Evolutionary conservation across 2,888 invertebrate species (phyloP).

Genomic region (Cartodere bifasciata): DNA sequence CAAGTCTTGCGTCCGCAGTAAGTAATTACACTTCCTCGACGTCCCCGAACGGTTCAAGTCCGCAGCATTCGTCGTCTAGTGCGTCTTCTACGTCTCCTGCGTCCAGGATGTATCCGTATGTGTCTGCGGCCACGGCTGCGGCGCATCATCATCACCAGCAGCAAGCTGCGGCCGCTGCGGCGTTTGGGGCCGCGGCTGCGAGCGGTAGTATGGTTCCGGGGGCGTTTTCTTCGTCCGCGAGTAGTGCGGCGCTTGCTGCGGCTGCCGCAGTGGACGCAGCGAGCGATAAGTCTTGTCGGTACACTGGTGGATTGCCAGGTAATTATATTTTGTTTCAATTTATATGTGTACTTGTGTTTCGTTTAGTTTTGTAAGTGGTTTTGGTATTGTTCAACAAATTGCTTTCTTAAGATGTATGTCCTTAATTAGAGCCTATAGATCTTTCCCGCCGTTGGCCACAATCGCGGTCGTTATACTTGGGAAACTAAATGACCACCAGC

Average conservation of each 20-base stretch:
- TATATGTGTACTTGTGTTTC: too few relatives aligned
- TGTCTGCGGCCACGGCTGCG: conserved; percentile 52
- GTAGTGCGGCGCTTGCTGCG: conserved; percentile 45
- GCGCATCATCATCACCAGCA: conserved; percentile 59
- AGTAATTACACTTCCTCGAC: conserved; percentile 42
- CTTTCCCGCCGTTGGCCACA: too few relatives aligned
- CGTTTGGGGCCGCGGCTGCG: conserved; percentile 47
- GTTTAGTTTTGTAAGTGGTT: too few relatives aligned
- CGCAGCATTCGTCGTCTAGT: conserved; percentile 47
- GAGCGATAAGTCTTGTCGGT: conserved; percentile 71
- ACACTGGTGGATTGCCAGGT: conserved; percentile 51
- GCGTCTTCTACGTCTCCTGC: conserved; percentile 47
- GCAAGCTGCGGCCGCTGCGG: conserved; percentile 51
- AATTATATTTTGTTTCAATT: too few relatives aligned
- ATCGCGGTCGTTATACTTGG: too few relatives aligned
- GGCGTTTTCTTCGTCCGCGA: conserved; percentile 40
- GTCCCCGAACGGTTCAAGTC: conserved; percentile 56
- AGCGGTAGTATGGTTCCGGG: conserved; percentile 51
- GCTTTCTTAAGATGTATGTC: too few relatives aligned
- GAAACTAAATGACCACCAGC: too few relatives aligned
- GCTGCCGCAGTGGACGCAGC: conserved; percentile 54
- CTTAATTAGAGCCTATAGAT: too few relatives aligned
- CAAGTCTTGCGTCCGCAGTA: conserved; percentile 57
- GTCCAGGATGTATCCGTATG: conserved; percentile 87
- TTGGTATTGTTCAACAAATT: too few relatives aligned